Base-by-base conservation (phyloP, 1,140 invertebrate genomes). In the Lepidotrigona ventralis region DNA sequence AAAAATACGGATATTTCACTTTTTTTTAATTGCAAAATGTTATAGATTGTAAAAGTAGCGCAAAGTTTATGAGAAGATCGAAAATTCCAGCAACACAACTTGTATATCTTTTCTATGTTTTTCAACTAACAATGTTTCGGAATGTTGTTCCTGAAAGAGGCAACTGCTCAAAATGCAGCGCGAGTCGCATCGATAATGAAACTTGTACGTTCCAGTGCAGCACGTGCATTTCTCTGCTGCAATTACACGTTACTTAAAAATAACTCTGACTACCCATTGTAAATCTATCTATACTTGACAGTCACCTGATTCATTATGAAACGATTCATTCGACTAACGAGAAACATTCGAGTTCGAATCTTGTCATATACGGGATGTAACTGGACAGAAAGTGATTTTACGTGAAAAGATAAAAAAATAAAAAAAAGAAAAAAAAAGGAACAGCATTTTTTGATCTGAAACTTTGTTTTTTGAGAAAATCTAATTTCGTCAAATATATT, bases 161-260 rank as follows among this genome's bases (percentile, higher is more conserved):
- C 23, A n/a, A 15, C 77, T 58, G 77, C 53, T 79, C 64, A 54
- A 70, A 70, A 79, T 70, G 77, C 77, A 17, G 23, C 77, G 26
- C 77, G 77, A 70, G 33, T 70, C 29, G 66, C 64, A 70, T 79
- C 64, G 77, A 79, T 58, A 70, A 79, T 70, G 53, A 23, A 69
- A 56, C 76, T 69, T 14, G 77, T 26, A 39, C 77, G 64, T 69
- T 69, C 64, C 29, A 14, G 64, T 79, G 77, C 53, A 53, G 51
- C 77, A 79, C 77, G 77, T 56, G 77, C 64, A 19, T 23, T 12
- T 54, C 51, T 79, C 63, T 8, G 26, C 9, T 26, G 64, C 29
- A 21, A n/a, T 21, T 9, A 17, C n/a, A 23, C 60, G 73, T 46
- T 76, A 8, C n/a, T 78, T 68, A 33, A 54, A 54, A 78, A 68